Evolutionary conservation across 2,888 invertebrate species (phyloP).

Genomic region (Camptogramma bilineatum): DNA sequence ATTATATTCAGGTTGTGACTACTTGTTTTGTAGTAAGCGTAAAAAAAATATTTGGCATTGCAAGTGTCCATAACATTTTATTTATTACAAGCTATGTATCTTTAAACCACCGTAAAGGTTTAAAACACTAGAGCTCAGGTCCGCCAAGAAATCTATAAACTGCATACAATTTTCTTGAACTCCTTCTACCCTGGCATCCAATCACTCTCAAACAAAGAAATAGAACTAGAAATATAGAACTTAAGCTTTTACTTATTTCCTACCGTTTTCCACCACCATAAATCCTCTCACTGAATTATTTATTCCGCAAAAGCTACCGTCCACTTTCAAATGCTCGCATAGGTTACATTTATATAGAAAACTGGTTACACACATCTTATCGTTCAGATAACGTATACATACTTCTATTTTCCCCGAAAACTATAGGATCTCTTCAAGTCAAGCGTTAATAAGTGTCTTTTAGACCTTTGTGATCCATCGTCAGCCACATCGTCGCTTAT

Average conservation of each 20-base stretch:
- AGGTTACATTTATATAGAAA: slow-evolving; percentile 17
- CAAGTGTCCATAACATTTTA: too few relatives aligned
- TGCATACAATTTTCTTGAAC: neutral
- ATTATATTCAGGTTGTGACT: too few relatives aligned
- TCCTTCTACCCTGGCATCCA: slow-evolving; percentile 11
- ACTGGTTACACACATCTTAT: slow-evolving; percentile 9
- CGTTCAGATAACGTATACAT: too few relatives aligned
- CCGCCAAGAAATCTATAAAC: neutral
- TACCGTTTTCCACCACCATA: slow-evolving; percentile 38
- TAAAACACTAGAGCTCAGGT: neutral
- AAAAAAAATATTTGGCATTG: too few relatives aligned
- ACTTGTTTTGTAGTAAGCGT: too few relatives aligned
- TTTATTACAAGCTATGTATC: too few relatives aligned
- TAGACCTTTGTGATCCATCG: too few relatives aligned
- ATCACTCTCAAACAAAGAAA: slow-evolving; percentile 34
- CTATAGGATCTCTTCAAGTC: too few relatives aligned
- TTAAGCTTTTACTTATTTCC: slow-evolving; percentile 36
- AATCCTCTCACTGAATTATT: slow-evolving; percentile 45
- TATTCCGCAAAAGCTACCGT: slow-evolving; percentile 44
- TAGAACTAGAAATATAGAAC: slow-evolving; percentile 31
- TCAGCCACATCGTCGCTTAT: too few relatives aligned
- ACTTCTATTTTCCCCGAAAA: too few relatives aligned
- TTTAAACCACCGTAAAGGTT: too few relatives aligned
- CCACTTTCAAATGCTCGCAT: slow-evolving; percentile 42
- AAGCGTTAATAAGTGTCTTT: too few relatives aligned